Base-by-base conservation (phyloP, 2,113 vertebrate genomes). In the Myiopsitta monachus region DNA sequence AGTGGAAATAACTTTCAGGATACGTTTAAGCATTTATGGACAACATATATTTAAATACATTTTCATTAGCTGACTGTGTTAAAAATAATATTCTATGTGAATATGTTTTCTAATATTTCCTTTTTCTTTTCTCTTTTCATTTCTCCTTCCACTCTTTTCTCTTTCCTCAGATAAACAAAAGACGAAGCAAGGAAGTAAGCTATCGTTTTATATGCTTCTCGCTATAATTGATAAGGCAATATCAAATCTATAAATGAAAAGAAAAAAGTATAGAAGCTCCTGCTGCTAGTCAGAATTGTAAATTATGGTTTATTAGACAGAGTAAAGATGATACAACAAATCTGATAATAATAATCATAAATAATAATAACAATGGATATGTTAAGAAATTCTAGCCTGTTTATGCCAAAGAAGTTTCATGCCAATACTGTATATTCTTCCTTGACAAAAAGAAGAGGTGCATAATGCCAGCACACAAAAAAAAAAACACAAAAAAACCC, bases 161-260 rank as follows among this genome's bases (percentile, higher is more conserved):
- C 44, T 94, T 87, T 77, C 64, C 30, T 41, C 76, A 97, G 96
- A 94, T 49, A 97, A 97, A 87, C 47, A 89, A 54, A 96, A 96
- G 91, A 43, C 0, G 5, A 97, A 96, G 72, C 94, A 96, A 87
- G 84, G 95, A 95, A 97, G 96, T 97, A 97, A 97, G 96, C 7
- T 19, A 38, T 22, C 61, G 7, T 44, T 95, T 96, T 84, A 36
- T 4, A 27, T 74, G 2, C 9, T 86, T 79, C 27, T 85, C 26
- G 3, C 33, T 79, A 31, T 47, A 62, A 30, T n/a, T 38, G 27
- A 39, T 69, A 63, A 82, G 78, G 38, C 7, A 43, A 54, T 59
- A 12, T 68, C 14, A 73, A 11, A 52, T 72, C 9, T 92, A 31
- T 47, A 59, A 63, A 84, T n/a, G 5, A 75, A 24, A 30, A 47